A percentile compares a stretch with the other conserved stretches of the same genome.
Evolutionary conservation across 2,888 invertebrate genomes (phyloP).

Genomic region (Caenorhabditis parvicauda): DNA sequence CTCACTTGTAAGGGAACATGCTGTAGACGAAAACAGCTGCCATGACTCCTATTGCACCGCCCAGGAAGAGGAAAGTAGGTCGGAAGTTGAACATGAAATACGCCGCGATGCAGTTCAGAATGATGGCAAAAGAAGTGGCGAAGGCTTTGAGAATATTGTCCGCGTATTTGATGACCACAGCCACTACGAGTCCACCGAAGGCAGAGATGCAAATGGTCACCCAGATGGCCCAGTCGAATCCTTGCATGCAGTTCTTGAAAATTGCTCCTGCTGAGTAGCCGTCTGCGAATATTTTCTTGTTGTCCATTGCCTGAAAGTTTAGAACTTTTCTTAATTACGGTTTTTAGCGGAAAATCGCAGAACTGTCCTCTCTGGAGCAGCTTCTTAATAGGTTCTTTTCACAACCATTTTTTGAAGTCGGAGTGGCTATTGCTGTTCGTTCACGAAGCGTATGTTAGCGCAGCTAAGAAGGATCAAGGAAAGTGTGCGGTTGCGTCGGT

Average conservation of each 20-base stretch:
- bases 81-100: constrained; percentile 85
- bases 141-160: constrained; percentile 90
- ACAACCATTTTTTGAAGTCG: no score
- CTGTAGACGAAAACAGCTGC: constrained; percentile 56
- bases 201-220: constrained; percentile 84
- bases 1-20: constrained; percentile 49
- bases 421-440: no score
- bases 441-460: no score
- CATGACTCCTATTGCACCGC: constrained; percentile 77
- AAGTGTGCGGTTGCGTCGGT: no score
- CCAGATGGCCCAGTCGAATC: constrained; percentile 71
- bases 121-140: constrained; percentile 92
- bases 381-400: no score
- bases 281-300: constrained; percentile 20
- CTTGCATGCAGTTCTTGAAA: constrained; percentile 70
- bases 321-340: background rate
- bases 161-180: constrained; percentile 95
- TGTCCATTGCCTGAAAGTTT: constrained; percentile 32
- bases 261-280: constrained; percentile 15
- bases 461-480: no score
- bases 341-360: background rate
- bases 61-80: constrained; percentile 80
- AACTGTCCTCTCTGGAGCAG: background rate
- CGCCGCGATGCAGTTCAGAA: constrained; percentile 72
- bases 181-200: constrained; percentile 76